Base-by-base conservation (phyloP, 2,888 invertebrate genomes). In the Mesorhabditis sp. region DNA sequence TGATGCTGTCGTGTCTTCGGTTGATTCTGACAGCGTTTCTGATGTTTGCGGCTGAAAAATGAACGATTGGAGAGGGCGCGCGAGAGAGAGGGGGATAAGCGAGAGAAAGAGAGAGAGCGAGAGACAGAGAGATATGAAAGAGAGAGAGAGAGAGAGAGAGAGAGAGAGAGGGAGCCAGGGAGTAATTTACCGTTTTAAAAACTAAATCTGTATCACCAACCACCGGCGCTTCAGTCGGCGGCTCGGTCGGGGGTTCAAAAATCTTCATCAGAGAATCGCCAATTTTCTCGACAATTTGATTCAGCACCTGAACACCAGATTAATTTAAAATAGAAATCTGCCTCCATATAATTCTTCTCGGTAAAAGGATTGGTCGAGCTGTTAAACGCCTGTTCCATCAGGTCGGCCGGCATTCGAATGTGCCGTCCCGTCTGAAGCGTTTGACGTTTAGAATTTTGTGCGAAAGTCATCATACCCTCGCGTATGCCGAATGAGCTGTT, bases 271-370 rank as follows among this genome's bases (percentile, higher is more conserved):
- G 73, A 41, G 81, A 74, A 42, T 80, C 75, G 44, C 83, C 85
- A 62, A 84, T 82, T 62, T 83, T 83, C 63, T 82, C 80, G 43
- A 84, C 80, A 65, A 83, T 80, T 65, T 84, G 81, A 69, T 81
- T 84, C 28, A 83, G 71, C 5, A 50, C n/a, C 58, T 50, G 2
- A n/a, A 50, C 1, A 50, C 58, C 58, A 50, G n/a, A 10, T n/a
- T n/a, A 50, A 50, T 50, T 13, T 1, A 50, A 50, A 50, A 50
- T 13, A n/a, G 58, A 50, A 50, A 10, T n/a, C n/a, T 50, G 76
- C 83, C 45, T 85, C 84, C 82, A 82, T 84, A 67, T 82, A 84
- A 45, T 82, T 85, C 70, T 80, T 76, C 45, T 80, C 85, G 42
- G 75, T 76, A 70, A 84, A 85, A 4, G 82, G 65, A 45, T 82